Percentiles rank a stretch among this genome's conserved stretches.
Evolutionary conservation across 2,797 vertebrate genomes (phyloP).

Genomic region (Neosalanx taihuensis): DNA sequence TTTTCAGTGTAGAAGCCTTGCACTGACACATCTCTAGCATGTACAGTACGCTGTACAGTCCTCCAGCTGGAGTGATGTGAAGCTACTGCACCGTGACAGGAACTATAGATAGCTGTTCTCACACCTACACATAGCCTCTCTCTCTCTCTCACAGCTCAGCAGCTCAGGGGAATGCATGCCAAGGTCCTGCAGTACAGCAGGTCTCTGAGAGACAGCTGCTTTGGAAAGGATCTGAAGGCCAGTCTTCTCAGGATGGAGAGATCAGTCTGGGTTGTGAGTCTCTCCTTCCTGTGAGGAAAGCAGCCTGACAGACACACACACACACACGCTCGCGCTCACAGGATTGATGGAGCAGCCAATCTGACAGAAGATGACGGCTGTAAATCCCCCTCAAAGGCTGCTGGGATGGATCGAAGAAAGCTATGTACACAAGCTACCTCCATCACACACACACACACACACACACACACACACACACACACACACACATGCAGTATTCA

Average conservation of each 20-base stretch:
- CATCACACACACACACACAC: slow-evolving; percentile 12
- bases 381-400: slow-evolving; percentile 1
- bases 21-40: too few relatives aligned
- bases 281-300: not conserved
- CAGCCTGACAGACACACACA: slow-evolving; percentile 19
- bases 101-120: not conserved
- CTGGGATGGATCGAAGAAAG: not conserved
- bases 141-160: too few relatives aligned
- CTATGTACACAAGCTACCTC: slow-evolving; percentile 1
- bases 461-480: slow-evolving; percentile 17
- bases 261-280: not conserved
- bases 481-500: not conserved
- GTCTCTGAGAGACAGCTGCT: not conserved
- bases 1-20: too few relatives aligned
- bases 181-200: not conserved
- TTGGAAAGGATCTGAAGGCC: too few relatives aligned
- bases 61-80: too few relatives aligned
- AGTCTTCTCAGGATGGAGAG: not conserved
- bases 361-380: not conserved
- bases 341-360: not conserved
- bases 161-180: not conserved
- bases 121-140: not conserved
- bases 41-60: too few relatives aligned
- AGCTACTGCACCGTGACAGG: not conserved
- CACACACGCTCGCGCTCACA: not conserved